Base-by-base conservation (phyloP, 2,888 invertebrate genomes). In the Parnassius apollo region DNA sequence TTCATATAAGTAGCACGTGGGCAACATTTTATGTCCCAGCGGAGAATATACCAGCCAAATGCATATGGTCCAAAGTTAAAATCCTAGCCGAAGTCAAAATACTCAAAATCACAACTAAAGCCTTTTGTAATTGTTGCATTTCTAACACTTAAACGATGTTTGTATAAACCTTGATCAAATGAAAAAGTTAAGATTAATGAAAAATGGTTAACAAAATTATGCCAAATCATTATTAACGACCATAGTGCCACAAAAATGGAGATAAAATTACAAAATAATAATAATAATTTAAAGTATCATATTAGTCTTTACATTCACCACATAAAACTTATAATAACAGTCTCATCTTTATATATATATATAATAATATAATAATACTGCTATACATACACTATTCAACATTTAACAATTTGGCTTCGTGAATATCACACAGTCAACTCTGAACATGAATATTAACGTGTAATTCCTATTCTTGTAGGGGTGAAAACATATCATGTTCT, bases 321-420 rank as follows among this genome's bases (percentile, higher is more conserved):
- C 25, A 25, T 52, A 51, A 4, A 59, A 52, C 59, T 59, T 52
- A 45, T 10, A 50, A 55, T 49, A 61, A 50, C 51, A 60, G 61
- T 52, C 51, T 59, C 52, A 9, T 2, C 12, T 25, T 50, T 42
- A 51, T 25, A 49, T 46, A 57, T 22, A 12, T n/a, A n/a, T n/a
- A n/a, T n/a, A n/a, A n/a, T n/a, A n/a, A n/a, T n/a, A n/a, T 53
- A 13, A 48, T 53, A 60, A 64, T 64, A 64, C 59, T 64, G 60
- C 12, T 64, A 49, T 11, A 46, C n/a, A 52, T 50, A 55, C 55
- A 49, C 18, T 52, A 59, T 45, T 12, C 35, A 58, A 53, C 58
- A 62, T 49, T 55, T 53, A 58, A 64, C 57, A 54, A 61, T 64
- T 58, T 58, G 64, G 61, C 59, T 52, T 57, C 44, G 54, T 57